A percentile compares a stretch with the other conserved stretches of the same genome.
phyloP scores from a whole-genome alignment of 2,797 vertebrate species.

The Morus bassanus region DNA sequence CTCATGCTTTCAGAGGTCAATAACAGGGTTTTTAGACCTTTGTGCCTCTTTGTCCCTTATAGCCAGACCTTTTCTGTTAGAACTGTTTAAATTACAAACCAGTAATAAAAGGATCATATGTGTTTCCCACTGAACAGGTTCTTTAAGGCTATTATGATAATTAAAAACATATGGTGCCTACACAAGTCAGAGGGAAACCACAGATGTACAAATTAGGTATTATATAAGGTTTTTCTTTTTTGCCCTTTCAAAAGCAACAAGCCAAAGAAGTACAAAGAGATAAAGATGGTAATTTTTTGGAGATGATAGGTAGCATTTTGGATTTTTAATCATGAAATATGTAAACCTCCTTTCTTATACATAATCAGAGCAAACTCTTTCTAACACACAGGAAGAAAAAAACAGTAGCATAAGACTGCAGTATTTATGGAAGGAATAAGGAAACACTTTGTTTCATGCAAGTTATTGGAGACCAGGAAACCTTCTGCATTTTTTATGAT shows the following conservation, averaged over 20 bases:
- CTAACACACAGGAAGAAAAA: background rate
- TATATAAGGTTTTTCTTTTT: conserved; percentile 79
- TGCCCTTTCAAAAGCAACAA: conserved; percentile 72
- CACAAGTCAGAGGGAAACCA: conserved; percentile 79
- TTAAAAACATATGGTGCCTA: conserved; percentile 93
- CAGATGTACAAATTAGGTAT: conserved; percentile 91
- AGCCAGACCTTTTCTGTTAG: conserved; percentile 78
- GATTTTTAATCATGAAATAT: conserved; percentile 67
- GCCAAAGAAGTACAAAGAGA: conserved; percentile 62
- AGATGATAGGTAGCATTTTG: conserved; percentile 57
- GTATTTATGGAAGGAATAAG: conserved; percentile 69
- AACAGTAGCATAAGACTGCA: background rate
- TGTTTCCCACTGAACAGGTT: conserved; percentile 84
- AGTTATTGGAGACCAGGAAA: conserved; percentile 64
- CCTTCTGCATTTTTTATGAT: conserved; percentile 74
- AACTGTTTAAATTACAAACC: conserved; percentile 81
- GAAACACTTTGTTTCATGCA: conserved; percentile 48
- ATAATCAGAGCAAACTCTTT: conserved; percentile 57
- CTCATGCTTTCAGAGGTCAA: conserved; percentile 75
- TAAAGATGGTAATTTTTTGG: conserved; percentile 48
- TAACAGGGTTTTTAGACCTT: conserved; percentile 72
- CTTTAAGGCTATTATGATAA: conserved; percentile 90
- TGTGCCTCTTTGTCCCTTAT: conserved; percentile 64
- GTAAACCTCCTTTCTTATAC: conserved; percentile 59
- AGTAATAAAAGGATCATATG: conserved; percentile 82